Conservation (phyloP, 2,797 vertebrate species). For the Sebastes vulpes region DNA sequence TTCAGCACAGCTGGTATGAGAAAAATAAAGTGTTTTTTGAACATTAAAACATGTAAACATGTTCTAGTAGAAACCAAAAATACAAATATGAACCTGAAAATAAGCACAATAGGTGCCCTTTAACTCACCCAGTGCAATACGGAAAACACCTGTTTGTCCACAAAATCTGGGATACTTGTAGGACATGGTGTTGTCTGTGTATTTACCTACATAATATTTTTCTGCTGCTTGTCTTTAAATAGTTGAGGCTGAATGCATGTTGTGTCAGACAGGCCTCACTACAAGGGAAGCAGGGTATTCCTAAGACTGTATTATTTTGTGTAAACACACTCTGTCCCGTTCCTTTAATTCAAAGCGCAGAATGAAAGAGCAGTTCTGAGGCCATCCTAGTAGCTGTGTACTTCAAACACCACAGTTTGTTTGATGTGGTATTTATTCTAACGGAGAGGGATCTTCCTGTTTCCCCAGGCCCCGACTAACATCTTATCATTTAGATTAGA, state of each 20-base stretch:
- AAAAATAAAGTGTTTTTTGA: too few relatives aligned
- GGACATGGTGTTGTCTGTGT: neutral
- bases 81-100: too few relatives aligned
- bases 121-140: neutral
- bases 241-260: neutral
- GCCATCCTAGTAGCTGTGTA: slow-evolving; percentile 31
- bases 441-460: slow-evolving; percentile 49
- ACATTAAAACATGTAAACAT: too few relatives aligned
- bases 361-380: slow-evolving; percentile 39
- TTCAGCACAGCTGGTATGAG: too few relatives aligned
- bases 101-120: neutral
- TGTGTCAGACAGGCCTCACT: neutral
- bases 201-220: neutral
- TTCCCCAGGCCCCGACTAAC: slow-evolving; percentile 60
- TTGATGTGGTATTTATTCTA: slow-evolving; percentile 70
- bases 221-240: neutral
- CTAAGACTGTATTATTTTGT: slow-evolving; percentile 13
- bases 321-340: neutral
- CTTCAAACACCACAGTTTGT: slow-evolving; percentile 64
- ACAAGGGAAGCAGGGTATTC: neutral
- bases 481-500: slow-evolving; percentile 73
- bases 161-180: neutral
- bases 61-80: too few relatives aligned
- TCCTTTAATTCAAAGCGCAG: slow-evolving; percentile 28
- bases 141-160: neutral